Percentiles rank a stretch among this genome's conserved stretches.
Conservation (phyloP, 2,888 invertebrate genomes). For the Mesodorylaimus sp. region DNA sequence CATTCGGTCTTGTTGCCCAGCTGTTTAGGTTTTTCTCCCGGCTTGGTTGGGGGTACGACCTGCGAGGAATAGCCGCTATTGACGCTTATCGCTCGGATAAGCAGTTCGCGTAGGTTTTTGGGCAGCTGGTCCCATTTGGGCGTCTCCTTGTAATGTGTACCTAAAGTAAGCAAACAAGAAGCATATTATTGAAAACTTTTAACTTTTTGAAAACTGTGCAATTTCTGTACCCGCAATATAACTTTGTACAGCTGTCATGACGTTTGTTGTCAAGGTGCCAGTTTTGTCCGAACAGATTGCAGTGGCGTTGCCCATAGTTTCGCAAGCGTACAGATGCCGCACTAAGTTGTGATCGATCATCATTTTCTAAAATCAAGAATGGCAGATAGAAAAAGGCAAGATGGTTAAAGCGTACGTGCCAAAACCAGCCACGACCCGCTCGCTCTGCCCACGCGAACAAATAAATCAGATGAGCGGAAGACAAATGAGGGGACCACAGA, state of each 20-base stretch:
- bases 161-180: slow-evolving; percentile 13
- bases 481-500: too few species aligned
- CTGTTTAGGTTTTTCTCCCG: slow-evolving; percentile 27
- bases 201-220: neutral
- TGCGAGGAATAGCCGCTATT: slow-evolving; percentile 95
- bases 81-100: slow-evolving; percentile 68
- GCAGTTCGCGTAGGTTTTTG: slow-evolving; percentile 55
- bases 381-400: neutral
- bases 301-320: slow-evolving; percentile 42
- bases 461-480: too few species aligned
- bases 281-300: slow-evolving; percentile 41
- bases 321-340: slow-evolving; percentile 40
- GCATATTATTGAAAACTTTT: neutral
- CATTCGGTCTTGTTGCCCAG: slow-evolving; percentile 41
- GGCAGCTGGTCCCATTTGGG: slow-evolving; percentile 73
- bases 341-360: slow-evolving; percentile 40
- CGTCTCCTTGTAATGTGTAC: slow-evolving; percentile 22
- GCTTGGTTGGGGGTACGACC: slow-evolving; percentile 29
- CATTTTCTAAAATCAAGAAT: slow-evolving; percentile 32
- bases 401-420: neutral
- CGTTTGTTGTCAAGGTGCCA: slow-evolving; percentile 39
- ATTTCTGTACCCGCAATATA: slow-evolving; percentile 27
- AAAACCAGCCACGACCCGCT: too few species aligned
- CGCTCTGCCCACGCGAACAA: too few species aligned
- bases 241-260: slow-evolving; percentile 38